These are phyloP conservation scores for Paracentrotus lividus DNA, from an alignment of 53 echinoderm and acorn worm species.

Conservation along the genomic window DNA sequence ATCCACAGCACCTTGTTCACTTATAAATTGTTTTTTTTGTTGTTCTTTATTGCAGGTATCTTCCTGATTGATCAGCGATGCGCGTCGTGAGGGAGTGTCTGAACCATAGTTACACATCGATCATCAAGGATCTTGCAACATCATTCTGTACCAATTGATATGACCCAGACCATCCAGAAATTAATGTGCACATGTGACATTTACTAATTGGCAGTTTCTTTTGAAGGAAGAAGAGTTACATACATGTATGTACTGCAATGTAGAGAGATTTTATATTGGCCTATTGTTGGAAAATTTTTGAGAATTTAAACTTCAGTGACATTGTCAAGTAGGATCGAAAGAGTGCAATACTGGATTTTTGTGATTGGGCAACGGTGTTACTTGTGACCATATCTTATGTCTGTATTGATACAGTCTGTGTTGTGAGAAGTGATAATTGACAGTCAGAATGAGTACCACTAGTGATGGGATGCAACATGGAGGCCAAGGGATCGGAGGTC, in stretches of 20 bases:
- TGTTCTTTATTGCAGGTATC: too few relatives aligned
- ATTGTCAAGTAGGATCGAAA: not conserved
- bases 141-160: too few relatives aligned
- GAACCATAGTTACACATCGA: too few relatives aligned
- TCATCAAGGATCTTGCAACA: not conserved
- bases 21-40: too few relatives aligned
- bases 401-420: not conserved
- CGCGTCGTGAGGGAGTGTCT: not conserved
- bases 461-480: conserved; percentile 50
- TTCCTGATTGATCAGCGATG: too few relatives aligned
- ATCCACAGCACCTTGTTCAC: too few relatives aligned
- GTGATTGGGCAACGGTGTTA: not conserved
- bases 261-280: not conserved
- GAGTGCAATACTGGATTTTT: not conserved
- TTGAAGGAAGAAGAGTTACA: not conserved
- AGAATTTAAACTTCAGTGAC: not conserved
- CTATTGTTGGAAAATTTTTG: not conserved
- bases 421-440: conserved; percentile 16
- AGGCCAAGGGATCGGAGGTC: not conserved
- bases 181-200: too few relatives aligned
- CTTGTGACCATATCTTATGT: not conserved
- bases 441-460: conserved; percentile 63
- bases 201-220: not conserved
- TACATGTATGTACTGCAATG: too few relatives aligned
- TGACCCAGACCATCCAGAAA: too few relatives aligned